phyloP scores from a whole-genome alignment of 2,797 vertebrate genomes.

The Aselliscus stoliczkanus region DNA sequence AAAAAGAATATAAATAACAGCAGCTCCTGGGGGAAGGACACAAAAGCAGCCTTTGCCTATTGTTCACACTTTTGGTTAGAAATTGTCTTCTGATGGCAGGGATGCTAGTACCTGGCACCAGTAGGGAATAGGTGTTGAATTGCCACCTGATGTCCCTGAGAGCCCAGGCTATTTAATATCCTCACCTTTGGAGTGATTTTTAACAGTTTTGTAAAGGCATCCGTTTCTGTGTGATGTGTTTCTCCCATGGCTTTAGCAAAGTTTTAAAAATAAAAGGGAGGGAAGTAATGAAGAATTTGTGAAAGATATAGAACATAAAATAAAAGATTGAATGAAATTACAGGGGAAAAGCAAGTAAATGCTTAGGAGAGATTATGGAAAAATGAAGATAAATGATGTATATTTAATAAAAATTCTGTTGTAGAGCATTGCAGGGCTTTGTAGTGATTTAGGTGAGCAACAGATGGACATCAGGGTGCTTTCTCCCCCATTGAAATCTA shows the following conservation, averaged over 20 bases:
- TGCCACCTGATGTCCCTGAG: neutral
- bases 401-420: neutral
- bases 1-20: neutral
- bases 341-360: neutral
- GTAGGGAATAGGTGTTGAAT: neutral
- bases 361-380: neutral
- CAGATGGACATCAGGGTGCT: neutral
- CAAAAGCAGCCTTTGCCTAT: neutral
- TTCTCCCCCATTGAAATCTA: neutral
- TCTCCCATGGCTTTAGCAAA: neutral
- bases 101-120: neutral
- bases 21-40: neutral
- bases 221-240: neutral
- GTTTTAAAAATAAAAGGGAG: slow-evolving; percentile 28
- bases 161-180: slow-evolving; percentile 3
- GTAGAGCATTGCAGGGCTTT: neutral
- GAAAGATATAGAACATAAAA: neutral
- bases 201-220: slow-evolving; percentile 42
- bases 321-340: neutral
- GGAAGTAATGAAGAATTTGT: neutral
- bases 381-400: neutral
- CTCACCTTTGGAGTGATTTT: slow-evolving; percentile 53
- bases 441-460: neutral
- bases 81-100: neutral
- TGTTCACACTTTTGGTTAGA: neutral